Evolutionary conservation across 2,113 vertebrate species (phyloP).

Genomic region (Lepus timidus): DNA sequence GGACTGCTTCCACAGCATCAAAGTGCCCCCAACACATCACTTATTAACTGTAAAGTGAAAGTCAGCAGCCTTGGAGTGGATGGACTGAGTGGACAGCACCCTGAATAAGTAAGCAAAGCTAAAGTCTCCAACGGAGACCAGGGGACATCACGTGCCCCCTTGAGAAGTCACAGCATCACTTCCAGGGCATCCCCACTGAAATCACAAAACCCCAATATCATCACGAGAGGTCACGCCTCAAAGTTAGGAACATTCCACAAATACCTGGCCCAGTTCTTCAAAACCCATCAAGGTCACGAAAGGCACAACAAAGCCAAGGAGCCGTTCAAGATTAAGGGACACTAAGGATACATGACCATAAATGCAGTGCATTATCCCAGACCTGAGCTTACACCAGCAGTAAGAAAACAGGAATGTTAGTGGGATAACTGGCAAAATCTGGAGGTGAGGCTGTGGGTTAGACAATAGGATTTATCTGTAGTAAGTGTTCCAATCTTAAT

Average conservation of each 20-base stretch:
- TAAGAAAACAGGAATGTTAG: neutral
- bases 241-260: neutral
- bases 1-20: neutral
- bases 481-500: slow-evolving; percentile 11
- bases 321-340: neutral
- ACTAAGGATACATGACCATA: neutral
- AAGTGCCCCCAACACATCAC: neutral
- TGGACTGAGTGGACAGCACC: neutral
- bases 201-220: neutral
- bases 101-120: neutral
- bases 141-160: neutral
- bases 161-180: neutral
- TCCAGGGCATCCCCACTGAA: neutral
- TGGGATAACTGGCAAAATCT: neutral
- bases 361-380: neutral
- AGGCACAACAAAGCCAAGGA: neutral
- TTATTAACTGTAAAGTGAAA: neutral
- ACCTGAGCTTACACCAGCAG: neutral
- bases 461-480: neutral
- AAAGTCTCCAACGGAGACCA: neutral
- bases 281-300: neutral
- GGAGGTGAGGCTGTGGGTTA: neutral
- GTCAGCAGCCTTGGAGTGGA: neutral
- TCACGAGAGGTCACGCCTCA: neutral
- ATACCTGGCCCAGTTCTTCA: neutral